phyloP scores from a whole-genome alignment of 2,888 invertebrate species.

The Dasypolia templi region DNA sequence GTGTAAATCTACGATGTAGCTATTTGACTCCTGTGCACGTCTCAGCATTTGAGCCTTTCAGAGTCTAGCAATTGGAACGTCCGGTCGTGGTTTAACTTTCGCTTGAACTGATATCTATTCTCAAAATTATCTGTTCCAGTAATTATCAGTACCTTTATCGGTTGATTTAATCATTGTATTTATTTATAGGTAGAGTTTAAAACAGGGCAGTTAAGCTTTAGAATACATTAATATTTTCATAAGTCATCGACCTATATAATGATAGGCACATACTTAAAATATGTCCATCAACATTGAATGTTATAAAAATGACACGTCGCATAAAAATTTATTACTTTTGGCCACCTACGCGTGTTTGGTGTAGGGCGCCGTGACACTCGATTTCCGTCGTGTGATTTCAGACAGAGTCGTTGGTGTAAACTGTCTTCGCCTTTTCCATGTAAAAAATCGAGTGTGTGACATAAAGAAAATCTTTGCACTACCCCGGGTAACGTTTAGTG shows the following conservation, averaged over 20 bases:
- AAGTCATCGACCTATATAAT: slow-evolving; percentile 56
- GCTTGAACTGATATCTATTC: slow-evolving; percentile 72
- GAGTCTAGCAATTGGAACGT: slow-evolving; percentile 69
- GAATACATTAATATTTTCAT: slow-evolving; percentile 15
- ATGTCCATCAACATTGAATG: slow-evolving; percentile 62
- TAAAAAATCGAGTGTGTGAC: slow-evolving; percentile 54
- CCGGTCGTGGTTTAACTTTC: slow-evolving; percentile 72
- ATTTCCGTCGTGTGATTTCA: slow-evolving; percentile 54
- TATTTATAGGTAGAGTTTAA: neutral
- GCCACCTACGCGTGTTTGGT: slow-evolving; percentile 41
- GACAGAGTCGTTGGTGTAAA: slow-evolving; percentile 34
- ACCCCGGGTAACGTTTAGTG: slow-evolving; percentile 62
- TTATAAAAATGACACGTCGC: slow-evolving; percentile 52
- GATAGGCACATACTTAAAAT: slow-evolving; percentile 46
- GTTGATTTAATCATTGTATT: slow-evolving; percentile 29
- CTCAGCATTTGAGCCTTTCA: slow-evolving; percentile 51
- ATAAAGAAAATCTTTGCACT: slow-evolving; percentile 61
- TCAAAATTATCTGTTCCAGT: slow-evolving; percentile 71
- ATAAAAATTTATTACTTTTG: slow-evolving; percentile 57
- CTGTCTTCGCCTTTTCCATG: slow-evolving; percentile 50
- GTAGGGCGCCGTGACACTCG: slow-evolving; percentile 61
- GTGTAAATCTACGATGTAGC: slow-evolving; percentile 26
- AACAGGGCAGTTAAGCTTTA: neutral
- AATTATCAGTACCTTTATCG: slow-evolving; percentile 59
- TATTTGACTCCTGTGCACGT: slow-evolving; percentile 44